Evolutionary conservation across 2,113 vertebrate species (phyloP).

Genomic region (Hippocampus barbouri): DNA sequence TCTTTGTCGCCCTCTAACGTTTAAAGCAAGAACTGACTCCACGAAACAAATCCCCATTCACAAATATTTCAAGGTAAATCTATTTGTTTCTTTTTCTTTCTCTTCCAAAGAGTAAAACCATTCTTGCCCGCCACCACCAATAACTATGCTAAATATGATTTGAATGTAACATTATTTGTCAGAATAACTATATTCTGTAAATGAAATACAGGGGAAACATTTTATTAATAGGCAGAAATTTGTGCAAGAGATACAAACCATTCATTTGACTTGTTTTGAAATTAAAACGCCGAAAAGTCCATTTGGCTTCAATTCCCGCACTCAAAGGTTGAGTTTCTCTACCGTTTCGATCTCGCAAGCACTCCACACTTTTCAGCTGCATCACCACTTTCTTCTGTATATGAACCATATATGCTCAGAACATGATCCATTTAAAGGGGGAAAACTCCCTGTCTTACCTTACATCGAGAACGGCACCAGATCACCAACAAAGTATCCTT

Average conservation of each 20-base stretch:
- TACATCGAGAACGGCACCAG: conserved; percentile 2
- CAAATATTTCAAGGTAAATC: conserved; percentile 35
- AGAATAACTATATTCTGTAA: neutral
- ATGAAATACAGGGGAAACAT: neutral
- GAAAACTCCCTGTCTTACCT: conserved; percentile 30
- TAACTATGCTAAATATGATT: neutral
- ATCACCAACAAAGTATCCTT: conserved; percentile 41
- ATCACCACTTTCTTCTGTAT: conserved; percentile 19
- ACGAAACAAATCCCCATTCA: conserved; percentile 39
- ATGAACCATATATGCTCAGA: neutral
- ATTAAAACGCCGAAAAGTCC: conserved; percentile 20
- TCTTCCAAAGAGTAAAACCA: neutral
- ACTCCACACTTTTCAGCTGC: conserved; percentile 31
- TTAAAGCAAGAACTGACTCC: conserved; percentile 21
- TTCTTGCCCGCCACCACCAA: neutral
- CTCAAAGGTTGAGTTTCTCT: conserved; percentile 2
- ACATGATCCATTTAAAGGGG: neutral
- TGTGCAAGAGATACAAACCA: neutral
- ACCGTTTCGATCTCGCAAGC: neutral
- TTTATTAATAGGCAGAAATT: neutral
- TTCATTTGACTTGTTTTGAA: neutral
- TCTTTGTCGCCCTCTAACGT: conserved; percentile 57
- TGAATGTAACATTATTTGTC: neutral
- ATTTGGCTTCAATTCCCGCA: conserved; percentile 37
- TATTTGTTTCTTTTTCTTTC: neutral